Conservation (phyloP, 2,797 vertebrate species). For the Buphagus erythrorhynchus region DNA sequence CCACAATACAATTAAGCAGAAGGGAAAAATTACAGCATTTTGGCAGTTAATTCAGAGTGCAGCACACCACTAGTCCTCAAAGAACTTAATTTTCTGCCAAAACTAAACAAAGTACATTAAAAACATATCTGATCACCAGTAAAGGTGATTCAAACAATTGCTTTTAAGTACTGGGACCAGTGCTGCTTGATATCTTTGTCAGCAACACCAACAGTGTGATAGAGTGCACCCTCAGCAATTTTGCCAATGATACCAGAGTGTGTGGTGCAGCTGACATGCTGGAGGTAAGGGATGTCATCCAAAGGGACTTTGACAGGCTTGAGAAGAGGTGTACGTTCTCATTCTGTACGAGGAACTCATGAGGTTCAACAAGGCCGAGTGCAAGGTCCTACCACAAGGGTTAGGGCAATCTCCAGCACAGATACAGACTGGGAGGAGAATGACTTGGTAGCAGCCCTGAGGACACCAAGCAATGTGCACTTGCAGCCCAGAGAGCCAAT, state of each 20-base stretch:
- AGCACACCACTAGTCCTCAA: background rate
- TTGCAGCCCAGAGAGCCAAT: background rate
- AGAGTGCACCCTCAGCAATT: background rate
- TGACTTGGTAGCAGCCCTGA: background rate
- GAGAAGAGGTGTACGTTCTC: too few species aligned
- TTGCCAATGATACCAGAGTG: background rate
- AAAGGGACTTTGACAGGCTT: background rate
- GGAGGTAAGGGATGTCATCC: background rate
- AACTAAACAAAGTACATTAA: background rate
- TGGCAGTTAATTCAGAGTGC: conserved; percentile 1
- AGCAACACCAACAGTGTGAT: accelerated
- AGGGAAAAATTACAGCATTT: conserved; percentile 37
- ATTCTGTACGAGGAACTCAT: background rate
- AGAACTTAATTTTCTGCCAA: conserved; percentile 39
- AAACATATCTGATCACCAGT: background rate
- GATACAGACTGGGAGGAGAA: background rate
- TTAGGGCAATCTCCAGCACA: background rate
- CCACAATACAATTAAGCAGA: conserved; percentile 44
- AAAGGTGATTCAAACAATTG: background rate
- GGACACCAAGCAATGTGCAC: too few species aligned
- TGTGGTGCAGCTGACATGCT: background rate
- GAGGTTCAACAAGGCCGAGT: background rate
- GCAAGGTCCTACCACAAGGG: background rate
- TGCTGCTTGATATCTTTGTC: accelerated
- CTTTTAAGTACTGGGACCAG: background rate